phyloP scores from a whole-genome alignment of 2,888 invertebrate genomes.

The Himalopsyche tibetana region DNA sequence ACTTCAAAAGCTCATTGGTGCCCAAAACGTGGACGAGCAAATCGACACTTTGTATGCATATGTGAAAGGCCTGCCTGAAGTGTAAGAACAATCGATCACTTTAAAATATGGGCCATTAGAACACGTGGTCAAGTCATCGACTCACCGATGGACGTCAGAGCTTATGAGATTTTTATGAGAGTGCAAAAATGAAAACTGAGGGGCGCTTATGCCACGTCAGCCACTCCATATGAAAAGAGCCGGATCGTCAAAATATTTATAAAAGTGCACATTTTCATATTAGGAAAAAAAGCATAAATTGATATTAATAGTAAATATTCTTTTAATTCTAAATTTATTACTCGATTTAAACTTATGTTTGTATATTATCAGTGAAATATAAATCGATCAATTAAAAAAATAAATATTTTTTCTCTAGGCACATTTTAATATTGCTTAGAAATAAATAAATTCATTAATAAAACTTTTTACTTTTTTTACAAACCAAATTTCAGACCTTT shows the following conservation, averaged over 20 bases:
- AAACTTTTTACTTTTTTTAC: too few relatives aligned
- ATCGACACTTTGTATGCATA: slow-evolving; percentile 1
- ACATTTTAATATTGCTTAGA: too few relatives aligned
- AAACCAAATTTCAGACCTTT: too few relatives aligned
- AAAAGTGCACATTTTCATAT: too few relatives aligned
- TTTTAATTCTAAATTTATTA: too few relatives aligned
- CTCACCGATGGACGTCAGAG: background rate
- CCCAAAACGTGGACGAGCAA: background rate
- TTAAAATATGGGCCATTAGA: slow-evolving; percentile 22
- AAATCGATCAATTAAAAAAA: too few relatives aligned
- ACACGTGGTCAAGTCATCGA: background rate
- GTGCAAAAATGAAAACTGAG: slow-evolving; percentile 22
- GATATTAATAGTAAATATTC: too few relatives aligned
- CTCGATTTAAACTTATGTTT: too few relatives aligned
- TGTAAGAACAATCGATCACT: slow-evolving; percentile 20
- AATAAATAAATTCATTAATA: too few relatives aligned
- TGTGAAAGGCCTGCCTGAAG: background rate
- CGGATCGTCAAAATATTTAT: background rate
- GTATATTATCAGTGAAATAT: too few relatives aligned
- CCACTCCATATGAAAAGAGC: background rate
- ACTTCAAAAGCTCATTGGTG: background rate
- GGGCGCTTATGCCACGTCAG: background rate
- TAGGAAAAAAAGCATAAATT: too few relatives aligned
- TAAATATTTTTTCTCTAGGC: too few relatives aligned
- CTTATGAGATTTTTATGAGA: slow-evolving; percentile 22